A percentile compares a stretch with the other conserved stretches of the same genome.
Conservation (phyloP, 2,797 vertebrate species). For the Rhabdomys pumilio region DNA sequence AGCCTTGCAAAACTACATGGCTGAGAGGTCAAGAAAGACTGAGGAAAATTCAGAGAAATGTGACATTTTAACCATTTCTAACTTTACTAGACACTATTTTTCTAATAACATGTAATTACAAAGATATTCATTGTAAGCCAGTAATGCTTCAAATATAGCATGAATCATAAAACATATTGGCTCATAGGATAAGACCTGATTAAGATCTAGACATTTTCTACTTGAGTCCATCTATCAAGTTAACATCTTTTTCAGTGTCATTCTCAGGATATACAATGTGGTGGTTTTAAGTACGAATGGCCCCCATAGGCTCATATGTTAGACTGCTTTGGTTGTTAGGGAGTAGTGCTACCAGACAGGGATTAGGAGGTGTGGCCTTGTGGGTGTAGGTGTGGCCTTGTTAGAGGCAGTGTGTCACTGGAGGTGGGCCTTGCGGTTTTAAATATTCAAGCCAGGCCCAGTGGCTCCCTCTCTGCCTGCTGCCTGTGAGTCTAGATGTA, state of each 20-base stretch:
- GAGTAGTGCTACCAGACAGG: neutral
- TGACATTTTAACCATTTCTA: slow-evolving; percentile 17
- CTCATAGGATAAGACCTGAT: neutral
- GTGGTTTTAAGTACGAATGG: neutral
- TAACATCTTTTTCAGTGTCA: neutral
- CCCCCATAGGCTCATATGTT: neutral
- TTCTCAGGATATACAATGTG: neutral
- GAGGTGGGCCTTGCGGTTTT: neutral
- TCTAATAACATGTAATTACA: slow-evolving; percentile 13
- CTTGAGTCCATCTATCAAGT: neutral
- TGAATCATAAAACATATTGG: neutral
- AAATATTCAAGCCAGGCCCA: neutral
- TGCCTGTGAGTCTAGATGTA: neutral
- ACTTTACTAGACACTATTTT: neutral
- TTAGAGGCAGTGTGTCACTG: neutral
- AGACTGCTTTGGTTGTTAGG: neutral
- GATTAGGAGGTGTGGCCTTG: neutral
- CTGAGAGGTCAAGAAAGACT: slow-evolving; percentile 15
- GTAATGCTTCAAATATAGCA: slow-evolving; percentile 36
- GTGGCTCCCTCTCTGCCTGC: neutral
- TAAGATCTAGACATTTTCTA: neutral
- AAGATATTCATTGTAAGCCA: neutral
- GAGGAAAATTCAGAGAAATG: neutral
- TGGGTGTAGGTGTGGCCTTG: neutral
- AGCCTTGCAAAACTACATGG: slow-evolving; percentile 24